Evolutionary conservation across 2,797 vertebrate species (phyloP).

Genomic region (Dallia pectoralis): DNA sequence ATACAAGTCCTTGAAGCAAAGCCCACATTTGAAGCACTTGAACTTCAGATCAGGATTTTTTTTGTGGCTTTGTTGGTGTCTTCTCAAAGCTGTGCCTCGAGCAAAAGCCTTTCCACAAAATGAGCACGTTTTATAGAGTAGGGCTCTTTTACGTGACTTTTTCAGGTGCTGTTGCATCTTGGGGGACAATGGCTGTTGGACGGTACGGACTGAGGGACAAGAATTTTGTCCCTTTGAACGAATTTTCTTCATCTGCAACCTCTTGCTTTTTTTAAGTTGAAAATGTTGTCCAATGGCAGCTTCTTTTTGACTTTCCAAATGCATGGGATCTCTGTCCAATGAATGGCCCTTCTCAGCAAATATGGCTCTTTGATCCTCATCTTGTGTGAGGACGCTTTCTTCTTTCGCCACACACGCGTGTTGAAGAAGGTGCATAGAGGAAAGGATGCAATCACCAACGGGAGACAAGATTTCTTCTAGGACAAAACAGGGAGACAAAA

Average conservation of each 20-base stretch:
- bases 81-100: constrained; percentile 67
- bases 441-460: constrained; percentile 72
- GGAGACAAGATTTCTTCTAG: constrained; percentile 57
- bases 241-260: constrained; percentile 60
- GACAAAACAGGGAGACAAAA: constrained; percentile 29
- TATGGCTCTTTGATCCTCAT: constrained; percentile 25
- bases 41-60: constrained; percentile 64
- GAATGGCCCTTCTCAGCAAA: constrained; percentile 16
- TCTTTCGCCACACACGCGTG: constrained; percentile 58
- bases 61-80: constrained; percentile 66
- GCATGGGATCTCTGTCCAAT: background rate
- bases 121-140: constrained; percentile 61
- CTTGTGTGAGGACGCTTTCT: background rate
- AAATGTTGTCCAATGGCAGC: constrained; percentile 45
- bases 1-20: constrained; percentile 70
- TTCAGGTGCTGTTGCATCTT: constrained; percentile 21
- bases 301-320: constrained; percentile 15
- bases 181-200: background rate
- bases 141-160: constrained; percentile 57
- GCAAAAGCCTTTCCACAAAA: constrained; percentile 67
- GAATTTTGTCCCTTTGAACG: constrained; percentile 22
- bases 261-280: constrained; percentile 65
- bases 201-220: background rate
- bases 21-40: constrained; percentile 65
- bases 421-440: constrained; percentile 64